Base-by-base conservation (phyloP, 2,888 invertebrate genomes). In the Mamestra brassicae region DNA sequence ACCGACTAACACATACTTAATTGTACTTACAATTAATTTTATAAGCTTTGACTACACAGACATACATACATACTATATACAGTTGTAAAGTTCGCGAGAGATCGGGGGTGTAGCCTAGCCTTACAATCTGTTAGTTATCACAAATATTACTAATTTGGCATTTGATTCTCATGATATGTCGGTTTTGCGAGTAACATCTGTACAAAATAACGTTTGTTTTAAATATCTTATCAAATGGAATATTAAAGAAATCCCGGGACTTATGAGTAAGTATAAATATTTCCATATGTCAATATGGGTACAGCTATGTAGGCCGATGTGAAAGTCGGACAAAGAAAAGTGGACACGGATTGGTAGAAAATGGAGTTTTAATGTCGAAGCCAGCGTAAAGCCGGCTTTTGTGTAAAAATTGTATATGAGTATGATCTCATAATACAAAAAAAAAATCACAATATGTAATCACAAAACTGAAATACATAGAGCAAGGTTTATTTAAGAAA, bases 91-190 rank as follows among this genome's bases (percentile, higher is more conserved):
- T 55, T 57, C 54, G 60, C 54, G 69, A 74, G 87, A 85, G 85
- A 86, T 85, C 85, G 74, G 67, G 71, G 65, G 62, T 78, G 73
- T 77, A 84, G 79, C 71, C 78, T 84, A 76, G 70, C 64, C 71
- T 85, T 84, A 86, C 50, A 13, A 60, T 42, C 76, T 76, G 66
- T 74, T 74, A 70, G 57, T 63, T 76, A 85, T 85, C 85, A 85
- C 82, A 83, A 76, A 68, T 77, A 76, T 73, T 76, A 80, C 74
- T 83, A 85, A 83, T 85, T 85, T 85, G 85, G 85, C 87, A 78
- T 87, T 78, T 67, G 61, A 71, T 68, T 72, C 45, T 47, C 52
- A 75, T 85, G 84, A 82, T 82, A 84, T 82, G 85, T 84, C 70
- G 54, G 38, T 60, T 71, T 47, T 57, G 47, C 42, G 54, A 73